Base-by-base conservation (phyloP, 2,888 invertebrate species). In the Zhuqinia jingwanae region DNA sequence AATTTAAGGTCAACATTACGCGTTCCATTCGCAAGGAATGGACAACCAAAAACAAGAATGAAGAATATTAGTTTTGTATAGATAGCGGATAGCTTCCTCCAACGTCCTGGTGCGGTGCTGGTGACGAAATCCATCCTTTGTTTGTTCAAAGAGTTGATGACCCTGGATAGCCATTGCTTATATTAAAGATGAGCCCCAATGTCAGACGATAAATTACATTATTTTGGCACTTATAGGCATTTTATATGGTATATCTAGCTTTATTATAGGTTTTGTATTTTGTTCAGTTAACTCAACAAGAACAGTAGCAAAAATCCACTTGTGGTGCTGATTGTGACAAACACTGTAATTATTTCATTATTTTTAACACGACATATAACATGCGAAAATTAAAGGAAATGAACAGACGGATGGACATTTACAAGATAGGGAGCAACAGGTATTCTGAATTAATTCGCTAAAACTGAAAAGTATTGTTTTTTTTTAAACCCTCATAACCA, bases 1-100 rank as follows among this genome's bases (percentile, higher is more conserved):
- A 75, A 56, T 75, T 75, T 75, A 75, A 53, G 75, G 75, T 47
- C 70, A 47, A 15, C 22, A 30, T 30, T 30, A 25, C 27, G 5
- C 20, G 25, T 58, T 8, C 2, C n/a, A 22, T 56, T 70, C 5
- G 22, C 8, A 36, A 36, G 36, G 36, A 6, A 36, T 36, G 36
- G 36, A 8, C 36, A 36, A 36, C 36, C 36, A 36, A 36, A 3
- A 36, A 6, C 36, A 36, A 36, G 8, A 6, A 8, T 36, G n/a
- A 36, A 3, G 5, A 36, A 36, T 36, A 36, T 36, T 6, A 36
- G 36, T 36, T 6, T 10, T 56, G n/a, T n/a, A n/a, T 22, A 17
- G 10, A 56, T 56, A 56, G 22, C 17, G 22, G n/a, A n/a, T 53
- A 53, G 11, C 17, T 8, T 56, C 17, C 17, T 20, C 56, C 56